A percentile compares a stretch with the other conserved stretches of the same genome.
phyloP scores from a whole-genome alignment of 2,888 invertebrate species.

The Onchidella celtica region DNA sequence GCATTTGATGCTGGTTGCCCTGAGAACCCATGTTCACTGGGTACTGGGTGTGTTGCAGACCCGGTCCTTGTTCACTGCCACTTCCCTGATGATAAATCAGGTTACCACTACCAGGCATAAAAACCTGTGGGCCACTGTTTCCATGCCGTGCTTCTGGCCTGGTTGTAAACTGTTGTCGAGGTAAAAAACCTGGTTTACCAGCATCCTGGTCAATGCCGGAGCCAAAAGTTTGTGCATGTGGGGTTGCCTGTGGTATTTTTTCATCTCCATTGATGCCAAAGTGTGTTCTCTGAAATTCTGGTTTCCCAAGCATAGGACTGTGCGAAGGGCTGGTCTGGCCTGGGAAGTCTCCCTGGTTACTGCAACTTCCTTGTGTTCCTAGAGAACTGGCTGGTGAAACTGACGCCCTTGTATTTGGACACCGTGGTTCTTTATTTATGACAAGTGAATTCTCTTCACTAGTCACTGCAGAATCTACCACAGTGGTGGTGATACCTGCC shows the following conservation, averaged over 20 bases:
- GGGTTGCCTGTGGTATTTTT: not conserved
- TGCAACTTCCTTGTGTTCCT: conserved; percentile 50
- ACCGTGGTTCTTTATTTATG: not conserved
- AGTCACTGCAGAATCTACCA: not conserved
- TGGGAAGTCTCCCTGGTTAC: not conserved
- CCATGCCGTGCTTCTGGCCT: not conserved
- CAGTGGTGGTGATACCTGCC: not conserved
- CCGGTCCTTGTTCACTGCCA: conserved; percentile 11
- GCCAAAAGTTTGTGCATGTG: not conserved
- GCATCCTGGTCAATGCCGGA: not conserved
- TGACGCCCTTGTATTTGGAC: not conserved
- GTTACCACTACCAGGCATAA: not conserved
- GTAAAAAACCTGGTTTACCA: not conserved
- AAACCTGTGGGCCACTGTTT: conserved; percentile 1
- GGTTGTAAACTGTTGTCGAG: not conserved
- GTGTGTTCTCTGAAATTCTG: conserved; percentile 2
- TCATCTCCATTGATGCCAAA: not conserved
- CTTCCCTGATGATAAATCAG: conserved; percentile 51
- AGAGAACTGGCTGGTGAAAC: conserved; percentile 7
- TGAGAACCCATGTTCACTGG: not conserved
- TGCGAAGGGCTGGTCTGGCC: not conserved
- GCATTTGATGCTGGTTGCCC: conserved; percentile 4
- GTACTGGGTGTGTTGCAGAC: conserved; percentile 33
- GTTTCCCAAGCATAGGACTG: not conserved
- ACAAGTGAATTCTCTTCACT: not conserved